Base-by-base conservation (phyloP, 2,113 vertebrate genomes). In the Oxygymnocypris stewartii region DNA sequence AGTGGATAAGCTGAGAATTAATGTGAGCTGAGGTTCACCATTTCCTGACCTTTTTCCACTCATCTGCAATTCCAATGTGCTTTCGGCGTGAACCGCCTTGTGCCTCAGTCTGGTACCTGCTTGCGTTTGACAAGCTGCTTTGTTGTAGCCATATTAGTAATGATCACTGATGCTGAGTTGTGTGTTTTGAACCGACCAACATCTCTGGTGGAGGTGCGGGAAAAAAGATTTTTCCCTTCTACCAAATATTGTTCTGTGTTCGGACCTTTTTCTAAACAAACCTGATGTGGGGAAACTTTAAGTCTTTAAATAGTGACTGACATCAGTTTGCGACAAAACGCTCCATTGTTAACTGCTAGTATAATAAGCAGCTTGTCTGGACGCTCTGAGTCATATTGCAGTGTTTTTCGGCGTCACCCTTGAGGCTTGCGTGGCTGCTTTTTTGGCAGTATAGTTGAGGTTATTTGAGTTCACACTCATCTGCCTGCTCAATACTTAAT, bases 41-140 rank as follows among this genome's bases (percentile, higher is more conserved):
- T 92, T 92, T 93, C 90, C 88, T 91, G 90, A 93, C 92, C 93
- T 92, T 91, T n/a, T 47, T 57, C 47, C 51, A 5, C 79, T 81
- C 25, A 93, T 94, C 93, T 93, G 91, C 92, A 94, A 93, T 95
- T 94, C 93, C 90, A 92, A 93, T 94, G 89, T 86, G 85, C 90
- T 92, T 93, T 89, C 90, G 89, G 90, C 4, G 6, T 54, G 76
- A 49, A 88, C 90, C 84, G 63, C n/a, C 54, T 42, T 4, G 16
- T 47, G 35, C 14, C 44, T 87, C 35, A 31, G 71, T 54, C 42
- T 59, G 28, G 25, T 87, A 84, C 86, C 83, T 80, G 73, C 61
- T 79, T 25, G n/a, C 44, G 44, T 59, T 79, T 81, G 67, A 73
- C 80, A 49, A 78, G 20, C 71, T 81, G 44, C 83, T 88, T 80